phyloP scores from a whole-genome alignment of 2,797 vertebrate genomes.

The Alexandromys oeconomus region DNA sequence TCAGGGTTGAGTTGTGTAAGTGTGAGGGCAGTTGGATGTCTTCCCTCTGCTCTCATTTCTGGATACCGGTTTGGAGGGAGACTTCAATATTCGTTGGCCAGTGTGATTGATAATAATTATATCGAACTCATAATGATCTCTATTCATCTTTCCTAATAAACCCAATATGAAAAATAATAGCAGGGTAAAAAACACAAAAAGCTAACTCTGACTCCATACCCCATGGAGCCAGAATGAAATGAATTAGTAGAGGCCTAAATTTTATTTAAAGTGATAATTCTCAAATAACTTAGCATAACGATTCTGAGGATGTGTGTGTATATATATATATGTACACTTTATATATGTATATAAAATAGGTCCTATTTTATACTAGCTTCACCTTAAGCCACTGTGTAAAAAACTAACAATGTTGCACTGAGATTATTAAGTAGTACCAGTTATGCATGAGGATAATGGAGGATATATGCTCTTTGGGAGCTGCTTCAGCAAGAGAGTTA shows the following conservation, averaged over 20 bases:
- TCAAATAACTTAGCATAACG: neutral
- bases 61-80: neutral
- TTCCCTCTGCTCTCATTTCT: neutral
- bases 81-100: neutral
- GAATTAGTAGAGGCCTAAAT: neutral
- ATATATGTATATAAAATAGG: neutral
- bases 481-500: neutral
- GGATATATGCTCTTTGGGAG: neutral
- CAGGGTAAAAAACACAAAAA: neutral
- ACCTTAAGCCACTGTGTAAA: neutral
- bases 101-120: conserved; percentile 34
- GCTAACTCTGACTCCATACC: neutral
- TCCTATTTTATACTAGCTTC: conserved; percentile 12
- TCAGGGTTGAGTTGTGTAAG: neutral
- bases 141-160: conserved; percentile 23
- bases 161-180: neutral
- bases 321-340: no score
- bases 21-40: neutral
- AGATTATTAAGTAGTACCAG: conserved; percentile 15
- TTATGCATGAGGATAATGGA: conserved; percentile 25
- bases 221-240: neutral
- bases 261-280: conserved; percentile 24
- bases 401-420: neutral
- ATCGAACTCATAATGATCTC: neutral
- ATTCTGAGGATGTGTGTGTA: neutral